Evolutionary conservation across 2,888 invertebrate genomes (phyloP).

Genomic region (Orgyia antiqua): DNA sequence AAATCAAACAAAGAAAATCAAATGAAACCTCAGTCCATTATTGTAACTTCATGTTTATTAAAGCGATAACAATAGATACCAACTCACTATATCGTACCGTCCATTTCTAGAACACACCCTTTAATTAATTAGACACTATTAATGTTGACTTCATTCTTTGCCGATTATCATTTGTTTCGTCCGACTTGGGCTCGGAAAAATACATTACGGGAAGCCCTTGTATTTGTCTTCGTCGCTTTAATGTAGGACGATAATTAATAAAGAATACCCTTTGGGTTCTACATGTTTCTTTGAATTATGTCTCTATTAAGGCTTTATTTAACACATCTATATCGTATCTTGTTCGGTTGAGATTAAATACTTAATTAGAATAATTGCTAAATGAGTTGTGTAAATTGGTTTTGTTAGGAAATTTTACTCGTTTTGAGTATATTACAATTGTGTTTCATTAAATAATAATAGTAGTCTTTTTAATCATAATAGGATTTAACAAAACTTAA

Average conservation of each 20-base stretch:
- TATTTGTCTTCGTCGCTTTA: slow-evolving; percentile 75
- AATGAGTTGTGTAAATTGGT: slow-evolving; percentile 12
- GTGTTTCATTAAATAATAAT: too few species aligned
- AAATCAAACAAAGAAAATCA: too few species aligned
- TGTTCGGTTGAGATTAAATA: slow-evolving; percentile 12
- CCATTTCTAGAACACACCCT: slow-evolving; percentile 34
- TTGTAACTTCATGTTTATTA: too few species aligned
- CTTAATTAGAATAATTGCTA: slow-evolving; percentile 15
- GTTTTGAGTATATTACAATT: slow-evolving; percentile 12
- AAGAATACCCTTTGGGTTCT: slow-evolving; percentile 67
- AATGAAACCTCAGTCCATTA: too few species aligned
- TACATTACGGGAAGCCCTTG: slow-evolving; percentile 63
- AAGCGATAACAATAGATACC: slow-evolving; percentile 7
- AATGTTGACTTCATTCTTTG: slow-evolving; percentile 73
- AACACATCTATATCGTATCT: slow-evolving; percentile 22
- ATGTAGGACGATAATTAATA: slow-evolving; percentile 72
- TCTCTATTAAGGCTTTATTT: slow-evolving; percentile 35
- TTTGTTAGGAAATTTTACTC: slow-evolving; percentile 9
- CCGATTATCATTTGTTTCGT: slow-evolving; percentile 77
- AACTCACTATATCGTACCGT: slow-evolving; percentile 16
- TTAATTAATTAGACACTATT: slow-evolving; percentile 68
- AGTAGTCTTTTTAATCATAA: too few species aligned
- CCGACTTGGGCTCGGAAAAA: slow-evolving; percentile 64
- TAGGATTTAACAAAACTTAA: too few species aligned
- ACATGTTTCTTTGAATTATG: slow-evolving; percentile 56